phyloP scores from a whole-genome alignment of 2,888 invertebrate genomes.

The Endomychus coccineus region DNA sequence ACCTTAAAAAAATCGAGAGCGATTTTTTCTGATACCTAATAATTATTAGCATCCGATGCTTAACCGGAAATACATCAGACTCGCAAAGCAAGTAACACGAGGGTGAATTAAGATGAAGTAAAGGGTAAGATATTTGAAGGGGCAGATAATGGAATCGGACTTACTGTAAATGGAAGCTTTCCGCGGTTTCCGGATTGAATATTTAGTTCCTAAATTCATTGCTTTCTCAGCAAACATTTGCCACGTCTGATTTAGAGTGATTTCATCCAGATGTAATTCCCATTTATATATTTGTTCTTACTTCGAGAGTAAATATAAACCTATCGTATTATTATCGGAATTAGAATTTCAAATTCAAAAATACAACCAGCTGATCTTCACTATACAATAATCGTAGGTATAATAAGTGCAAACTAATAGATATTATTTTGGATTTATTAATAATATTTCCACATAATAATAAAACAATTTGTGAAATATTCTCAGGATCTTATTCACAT shows the following conservation, averaged over 20 bases:
- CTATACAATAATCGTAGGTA: no score
- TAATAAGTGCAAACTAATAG: no score
- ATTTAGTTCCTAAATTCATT: constrained; percentile 41
- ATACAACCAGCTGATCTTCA: no score
- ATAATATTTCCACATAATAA: no score
- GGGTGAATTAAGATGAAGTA: constrained; percentile 25
- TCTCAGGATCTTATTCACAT: no score
- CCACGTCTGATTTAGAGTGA: constrained; percentile 30
- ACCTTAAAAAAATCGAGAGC: no score
- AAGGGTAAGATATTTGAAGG: constrained; percentile 41
- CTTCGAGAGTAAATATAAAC: neutral
- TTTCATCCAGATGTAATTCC: constrained; percentile 9
- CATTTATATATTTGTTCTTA: neutral
- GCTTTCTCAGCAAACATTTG: constrained; percentile 38
- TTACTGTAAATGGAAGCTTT: constrained; percentile 45
- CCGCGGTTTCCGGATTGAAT: constrained; percentile 43
- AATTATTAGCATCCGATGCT: no score
- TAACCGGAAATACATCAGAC: no score
- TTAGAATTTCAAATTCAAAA: neutral
- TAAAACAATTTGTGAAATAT: no score
- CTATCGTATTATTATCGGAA: neutral
- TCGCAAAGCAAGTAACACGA: no score
- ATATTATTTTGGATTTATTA: no score
- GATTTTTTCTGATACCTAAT: no score
- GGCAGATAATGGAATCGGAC: constrained; percentile 45